Evolutionary conservation across 53 echinoderm and acorn worm species (phyloP), one percentile per base, ranked within the genome.

Genomic region (Luidia sarsii): DNA sequence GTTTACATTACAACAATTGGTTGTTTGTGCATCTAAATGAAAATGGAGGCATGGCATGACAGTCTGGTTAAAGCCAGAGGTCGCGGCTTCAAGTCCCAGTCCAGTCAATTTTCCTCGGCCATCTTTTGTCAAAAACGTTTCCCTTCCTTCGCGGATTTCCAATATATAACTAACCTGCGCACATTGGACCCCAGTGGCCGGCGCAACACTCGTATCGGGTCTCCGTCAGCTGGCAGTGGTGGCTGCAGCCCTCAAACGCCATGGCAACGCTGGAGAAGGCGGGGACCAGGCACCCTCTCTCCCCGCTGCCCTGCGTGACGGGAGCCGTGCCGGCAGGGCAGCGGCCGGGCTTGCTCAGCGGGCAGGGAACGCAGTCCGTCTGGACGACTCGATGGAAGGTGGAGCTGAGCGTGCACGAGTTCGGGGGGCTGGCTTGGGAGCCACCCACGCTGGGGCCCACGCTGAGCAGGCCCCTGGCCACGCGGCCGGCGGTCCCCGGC

Each of bases 171-270:
- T 83, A 41, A 86, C 86, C 66, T 39, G 67, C 31, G 27, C 86
- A 86, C 79, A 79, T 79, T 33, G 86, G 67, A 38, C 86, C 86
- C 86, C 86, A 86, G 43, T 46, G 46, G 2, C 86, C 86, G 1
- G 63, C 18, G 46, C 79, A 86, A 48, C 86, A 86, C 28, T 68
- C 79, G 13, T 57, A 64, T 39, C 64, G 53, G 7, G 21, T 20
- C 41, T 67, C 68, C 1, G 67, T 34, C 75, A 35, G n/a, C 56
- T 18, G 65, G 27, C 75, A 75, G 0, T 39, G 54, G 23, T 79
- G 79, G 67, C 56, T 79, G 35, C 77, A 86, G 27, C 86, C 75
- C 30, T 22, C 43, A 16, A 77, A 60, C 39, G 41, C 48, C 41
- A 30, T 31, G 16, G 43, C 28, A 46, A 21, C 21, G 38, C 20